Conservation (phyloP, 2,888 invertebrate genomes). For the Rotaria magnacalcarata region DNA sequence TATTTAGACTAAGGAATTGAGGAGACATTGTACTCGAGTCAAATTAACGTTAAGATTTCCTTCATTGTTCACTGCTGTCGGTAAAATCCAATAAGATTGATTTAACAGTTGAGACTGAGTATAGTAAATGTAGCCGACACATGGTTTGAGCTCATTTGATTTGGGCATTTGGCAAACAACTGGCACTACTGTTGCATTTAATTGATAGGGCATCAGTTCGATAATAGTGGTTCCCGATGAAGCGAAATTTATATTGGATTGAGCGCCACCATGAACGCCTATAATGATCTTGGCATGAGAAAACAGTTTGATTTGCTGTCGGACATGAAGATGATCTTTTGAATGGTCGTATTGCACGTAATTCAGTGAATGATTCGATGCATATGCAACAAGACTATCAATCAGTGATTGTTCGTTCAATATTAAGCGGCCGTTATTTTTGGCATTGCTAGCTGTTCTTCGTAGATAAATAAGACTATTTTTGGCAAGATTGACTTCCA, state of each 20-base stretch:
- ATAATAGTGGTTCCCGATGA: background rate
- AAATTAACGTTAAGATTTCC: background rate
- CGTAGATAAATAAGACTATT: background rate
- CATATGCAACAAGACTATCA: too few relatives aligned
- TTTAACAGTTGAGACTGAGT: background rate
- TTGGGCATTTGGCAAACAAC: background rate
- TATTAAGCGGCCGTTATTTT: background rate
- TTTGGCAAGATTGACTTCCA: background rate
- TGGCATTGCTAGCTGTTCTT: background rate
- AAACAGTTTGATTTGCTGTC: background rate
- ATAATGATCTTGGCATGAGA: background rate
- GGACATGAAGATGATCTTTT: background rate
- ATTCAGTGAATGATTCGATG: background rate
- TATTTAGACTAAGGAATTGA: background rate
- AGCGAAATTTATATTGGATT: background rate
- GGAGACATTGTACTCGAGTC: background rate
- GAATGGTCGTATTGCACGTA: background rate
- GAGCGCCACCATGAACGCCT: background rate
- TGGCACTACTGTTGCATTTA: background rate
- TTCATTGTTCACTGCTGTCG: background rate
- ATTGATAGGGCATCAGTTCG: background rate
- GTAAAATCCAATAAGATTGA: background rate
- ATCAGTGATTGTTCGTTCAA: background rate
- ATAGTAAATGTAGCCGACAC: background rate
- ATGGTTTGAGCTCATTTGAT: background rate